Conservation (phyloP, 92 coral and sea anemone genomes). For the Nematostella vectensis region DNA sequence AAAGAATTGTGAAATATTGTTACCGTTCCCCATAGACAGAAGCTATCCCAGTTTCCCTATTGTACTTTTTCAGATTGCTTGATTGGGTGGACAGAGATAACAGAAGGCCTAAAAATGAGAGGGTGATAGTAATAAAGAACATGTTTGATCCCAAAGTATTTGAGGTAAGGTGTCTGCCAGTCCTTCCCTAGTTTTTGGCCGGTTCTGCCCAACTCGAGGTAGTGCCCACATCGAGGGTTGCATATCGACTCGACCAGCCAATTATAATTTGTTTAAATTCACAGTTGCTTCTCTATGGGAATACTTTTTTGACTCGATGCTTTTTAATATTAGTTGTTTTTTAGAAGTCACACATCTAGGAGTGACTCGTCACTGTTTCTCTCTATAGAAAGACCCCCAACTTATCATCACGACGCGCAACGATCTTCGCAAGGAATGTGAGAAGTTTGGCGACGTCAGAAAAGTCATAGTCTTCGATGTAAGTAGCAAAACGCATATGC, state of each 20-base stretch:
- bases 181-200: too few species aligned
- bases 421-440: constrained; percentile 87
- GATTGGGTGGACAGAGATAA: constrained; percentile 97
- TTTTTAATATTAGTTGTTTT: too few species aligned
- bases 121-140: constrained; percentile 77
- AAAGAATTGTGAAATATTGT: too few species aligned
- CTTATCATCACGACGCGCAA: constrained; percentile 57
- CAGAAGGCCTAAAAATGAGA: constrained; percentile 66
- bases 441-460: constrained; percentile 87
- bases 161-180: constrained; percentile 43
- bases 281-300: too few species aligned
- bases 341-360: too few species aligned
- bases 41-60: too few species aligned
- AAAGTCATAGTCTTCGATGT: constrained; percentile 98
- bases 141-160: constrained; percentile 77
- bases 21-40: too few species aligned
- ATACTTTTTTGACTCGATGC: too few species aligned
- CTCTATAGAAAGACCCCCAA: constrained; percentile 65
- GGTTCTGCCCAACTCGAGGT: too few species aligned
- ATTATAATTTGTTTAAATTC: too few species aligned
- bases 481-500: constrained; percentile 26
- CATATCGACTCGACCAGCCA: too few species aligned
- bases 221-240: too few species aligned
- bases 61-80: constrained; percentile 49
- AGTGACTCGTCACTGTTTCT: background rate